Percentiles rank a stretch among this genome's conserved stretches.
phyloP scores from a whole-genome alignment of 1,140 invertebrate genomes.

The Bacillus rossius region DNA sequence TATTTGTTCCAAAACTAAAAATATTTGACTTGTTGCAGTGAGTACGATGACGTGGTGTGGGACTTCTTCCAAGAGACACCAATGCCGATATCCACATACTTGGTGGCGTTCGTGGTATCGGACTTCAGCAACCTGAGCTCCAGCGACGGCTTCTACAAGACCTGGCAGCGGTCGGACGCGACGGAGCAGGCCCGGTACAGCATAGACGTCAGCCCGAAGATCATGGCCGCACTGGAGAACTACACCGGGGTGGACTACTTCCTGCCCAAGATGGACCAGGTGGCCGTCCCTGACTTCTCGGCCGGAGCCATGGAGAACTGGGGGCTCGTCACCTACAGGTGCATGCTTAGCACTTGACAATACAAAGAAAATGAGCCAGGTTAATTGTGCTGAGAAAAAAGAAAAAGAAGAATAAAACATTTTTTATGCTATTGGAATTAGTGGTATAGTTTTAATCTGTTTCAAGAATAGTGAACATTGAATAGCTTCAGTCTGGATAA shows the following conservation, averaged over 20 bases:
- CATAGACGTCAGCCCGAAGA: slow-evolving; percentile 69
- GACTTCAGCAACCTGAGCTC: slow-evolving; percentile 46
- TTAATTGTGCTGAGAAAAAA: too few relatives aligned
- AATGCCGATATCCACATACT: slow-evolving; percentile 78
- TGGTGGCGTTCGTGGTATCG: slow-evolving; percentile 72
- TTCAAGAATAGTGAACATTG: too few relatives aligned
- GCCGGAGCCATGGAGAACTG: slow-evolving; percentile 58
- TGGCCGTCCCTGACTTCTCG: slow-evolving; percentile 49
- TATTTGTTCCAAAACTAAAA: too few relatives aligned
- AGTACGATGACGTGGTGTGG: slow-evolving; percentile 48
- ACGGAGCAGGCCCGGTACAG: slow-evolving; percentile 73
- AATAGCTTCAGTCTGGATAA: too few relatives aligned
- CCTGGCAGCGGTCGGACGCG: slow-evolving; percentile 38
- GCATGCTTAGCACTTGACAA: too few relatives aligned
- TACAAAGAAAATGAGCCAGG: too few relatives aligned
- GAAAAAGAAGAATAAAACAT: too few relatives aligned
- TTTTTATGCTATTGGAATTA: too few relatives aligned
- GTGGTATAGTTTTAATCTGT: too few relatives aligned
- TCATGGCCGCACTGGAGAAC: slow-evolving; percentile 32
- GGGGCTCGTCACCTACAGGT: slow-evolving; percentile 49
- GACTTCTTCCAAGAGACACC: slow-evolving; percentile 63
- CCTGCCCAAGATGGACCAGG: slow-evolving; percentile 26
- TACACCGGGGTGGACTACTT: slow-evolving; percentile 6
- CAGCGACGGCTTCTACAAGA: not conserved
- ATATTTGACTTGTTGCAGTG: too few relatives aligned